These are phyloP conservation scores for Scaptomyza hsui DNA, from an alignment of 1,140 invertebrate genomes.

Conservation along the genomic window DNA sequence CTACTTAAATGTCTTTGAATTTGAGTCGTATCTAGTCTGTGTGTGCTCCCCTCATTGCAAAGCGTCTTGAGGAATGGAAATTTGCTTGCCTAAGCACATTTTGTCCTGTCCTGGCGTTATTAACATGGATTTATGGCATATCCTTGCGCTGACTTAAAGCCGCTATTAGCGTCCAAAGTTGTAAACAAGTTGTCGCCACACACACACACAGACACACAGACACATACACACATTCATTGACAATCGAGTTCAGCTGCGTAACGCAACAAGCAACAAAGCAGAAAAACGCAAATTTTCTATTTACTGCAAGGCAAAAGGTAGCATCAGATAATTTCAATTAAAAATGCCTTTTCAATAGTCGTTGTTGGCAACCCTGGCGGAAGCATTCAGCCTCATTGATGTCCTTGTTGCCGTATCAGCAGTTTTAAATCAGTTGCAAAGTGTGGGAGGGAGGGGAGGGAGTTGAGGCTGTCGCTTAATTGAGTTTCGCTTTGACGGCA, in stretches of 20 bases:
- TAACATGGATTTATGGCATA: slow-evolving; percentile 80
- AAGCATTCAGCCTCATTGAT: slow-evolving; percentile 64
- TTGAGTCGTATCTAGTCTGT: slow-evolving; percentile 29
- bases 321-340: slow-evolving; percentile 80
- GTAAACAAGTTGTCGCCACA: slow-evolving; percentile 61
- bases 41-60: background rate
- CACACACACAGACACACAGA: slow-evolving; percentile 10
- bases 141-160: slow-evolving; percentile 64
- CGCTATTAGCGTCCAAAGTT: slow-evolving; percentile 70
- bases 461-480: slow-evolving; percentile 64
- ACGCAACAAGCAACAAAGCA: slow-evolving; percentile 55
- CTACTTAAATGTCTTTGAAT: slow-evolving; percentile 82
- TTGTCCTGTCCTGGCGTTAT: slow-evolving; percentile 52
- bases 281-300: slow-evolving; percentile 66
- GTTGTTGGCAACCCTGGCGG: slow-evolving; percentile 66
- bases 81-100: slow-evolving; percentile 35
- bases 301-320: slow-evolving; percentile 45
- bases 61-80: background rate
- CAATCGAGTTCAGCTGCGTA: slow-evolving; percentile 18
- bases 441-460: background rate
- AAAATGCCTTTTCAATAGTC: slow-evolving; percentile 72
- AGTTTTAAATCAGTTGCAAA: slow-evolving; percentile 64
- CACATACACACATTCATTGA: slow-evolving; percentile 46
- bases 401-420: slow-evolving; percentile 79
- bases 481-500: slow-evolving; percentile 82